These are phyloP conservation scores for Uria aalge DNA, from an alignment of 2,113 vertebrate genomes.

Conservation along the genomic window DNA sequence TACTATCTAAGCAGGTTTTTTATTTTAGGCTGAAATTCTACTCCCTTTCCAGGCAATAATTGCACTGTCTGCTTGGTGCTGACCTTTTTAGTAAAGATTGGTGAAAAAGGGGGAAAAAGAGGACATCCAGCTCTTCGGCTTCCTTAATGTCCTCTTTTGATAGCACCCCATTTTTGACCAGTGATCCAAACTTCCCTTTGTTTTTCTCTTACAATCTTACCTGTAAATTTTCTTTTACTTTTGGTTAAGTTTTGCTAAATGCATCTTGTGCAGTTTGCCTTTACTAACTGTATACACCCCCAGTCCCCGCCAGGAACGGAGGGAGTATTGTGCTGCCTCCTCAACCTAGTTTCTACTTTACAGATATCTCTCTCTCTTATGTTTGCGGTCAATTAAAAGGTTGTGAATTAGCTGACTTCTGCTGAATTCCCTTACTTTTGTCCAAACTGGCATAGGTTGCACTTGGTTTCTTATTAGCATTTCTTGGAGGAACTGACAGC, in stretches of 20 bases:
- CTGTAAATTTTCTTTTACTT: background rate
- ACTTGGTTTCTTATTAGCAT: background rate
- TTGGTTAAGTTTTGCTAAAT: background rate
- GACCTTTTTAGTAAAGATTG: background rate
- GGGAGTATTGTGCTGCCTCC: background rate
- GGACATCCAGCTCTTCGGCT: background rate
- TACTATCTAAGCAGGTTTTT: background rate
- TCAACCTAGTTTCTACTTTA: background rate
- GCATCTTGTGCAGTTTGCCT: background rate
- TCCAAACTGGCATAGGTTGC: background rate
- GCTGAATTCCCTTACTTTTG: background rate
- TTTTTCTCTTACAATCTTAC: background rate
- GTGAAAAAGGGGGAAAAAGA: background rate
- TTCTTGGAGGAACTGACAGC: background rate
- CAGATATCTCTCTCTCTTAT: background rate
- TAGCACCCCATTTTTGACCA: background rate
- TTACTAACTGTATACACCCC: background rate
- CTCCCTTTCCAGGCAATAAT: background rate
- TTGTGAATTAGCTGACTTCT: background rate
- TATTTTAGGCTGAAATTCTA: background rate
- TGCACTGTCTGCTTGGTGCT: background rate
- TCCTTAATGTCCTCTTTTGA: background rate
- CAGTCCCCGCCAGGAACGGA: background rate
- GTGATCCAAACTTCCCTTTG: background rate
- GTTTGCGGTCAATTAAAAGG: background rate